Evolutionary conservation across 2,797 vertebrate species (phyloP).

Genomic region (Galaxias olidus): DNA sequence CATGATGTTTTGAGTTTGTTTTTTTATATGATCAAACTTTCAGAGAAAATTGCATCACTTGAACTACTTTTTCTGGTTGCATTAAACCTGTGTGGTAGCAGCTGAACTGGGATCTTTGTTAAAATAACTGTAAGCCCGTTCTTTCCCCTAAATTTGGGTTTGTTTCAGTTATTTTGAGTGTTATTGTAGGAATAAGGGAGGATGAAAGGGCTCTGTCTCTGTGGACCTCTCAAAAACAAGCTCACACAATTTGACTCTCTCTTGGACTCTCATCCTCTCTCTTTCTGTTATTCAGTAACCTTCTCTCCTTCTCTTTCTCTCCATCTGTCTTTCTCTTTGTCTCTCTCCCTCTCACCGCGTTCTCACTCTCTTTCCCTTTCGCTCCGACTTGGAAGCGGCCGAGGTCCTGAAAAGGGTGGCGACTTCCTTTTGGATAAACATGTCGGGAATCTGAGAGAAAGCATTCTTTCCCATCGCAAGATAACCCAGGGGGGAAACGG

Average conservation of each 20-base stretch:
- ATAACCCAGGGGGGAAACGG: constrained; percentile 86
- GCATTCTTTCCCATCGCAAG: constrained; percentile 94
- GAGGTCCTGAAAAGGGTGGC: constrained; percentile 92
- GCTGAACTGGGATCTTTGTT: no score
- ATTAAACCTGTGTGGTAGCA: no score
- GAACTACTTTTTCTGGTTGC: no score
- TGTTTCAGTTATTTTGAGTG: no score
- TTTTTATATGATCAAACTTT: no score
- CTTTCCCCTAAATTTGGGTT: no score
- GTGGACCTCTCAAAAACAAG: no score
- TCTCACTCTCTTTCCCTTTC: constrained; percentile 60
- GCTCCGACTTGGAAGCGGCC: constrained; percentile 83
- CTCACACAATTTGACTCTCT: neutral
- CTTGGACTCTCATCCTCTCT: neutral
- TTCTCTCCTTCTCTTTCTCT: neutral
- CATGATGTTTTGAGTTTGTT: no score
- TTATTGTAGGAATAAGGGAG: no score
- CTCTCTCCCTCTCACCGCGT: constrained; percentile 46
- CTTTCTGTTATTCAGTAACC: neutral
- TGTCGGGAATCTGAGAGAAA: constrained; percentile 94
- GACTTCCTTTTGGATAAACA: constrained; percentile 99
- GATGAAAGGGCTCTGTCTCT: no score
- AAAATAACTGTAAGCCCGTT: no score
- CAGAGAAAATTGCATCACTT: no score
- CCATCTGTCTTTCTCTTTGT: constrained; percentile 4